Conservation (phyloP, 2,797 vertebrate genomes). For the Poeciliopsis turneri region DNA sequence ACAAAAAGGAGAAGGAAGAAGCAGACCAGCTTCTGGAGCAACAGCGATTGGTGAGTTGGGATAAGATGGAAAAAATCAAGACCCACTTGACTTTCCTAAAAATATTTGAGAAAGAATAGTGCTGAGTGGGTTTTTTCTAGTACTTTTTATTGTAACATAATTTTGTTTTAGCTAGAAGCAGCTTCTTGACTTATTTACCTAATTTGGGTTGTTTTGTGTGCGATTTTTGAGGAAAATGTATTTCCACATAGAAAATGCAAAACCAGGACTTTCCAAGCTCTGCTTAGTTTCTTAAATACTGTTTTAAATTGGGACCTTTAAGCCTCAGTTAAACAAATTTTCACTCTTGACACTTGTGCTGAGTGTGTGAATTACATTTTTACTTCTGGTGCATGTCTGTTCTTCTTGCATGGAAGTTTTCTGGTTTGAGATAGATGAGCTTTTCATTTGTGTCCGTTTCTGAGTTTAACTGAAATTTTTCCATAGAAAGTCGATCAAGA, state of each 20-base stretch:
- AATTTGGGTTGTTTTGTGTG: constrained; percentile 41
- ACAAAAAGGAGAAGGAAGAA: constrained; percentile 99
- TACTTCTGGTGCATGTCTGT: constrained; percentile 89
- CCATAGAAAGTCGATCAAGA: constrained; percentile 63
- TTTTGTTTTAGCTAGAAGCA: not conserved
- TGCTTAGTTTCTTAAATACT: constrained; percentile 37
- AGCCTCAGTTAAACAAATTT: constrained; percentile 90
- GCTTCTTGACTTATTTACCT: constrained; percentile 18
- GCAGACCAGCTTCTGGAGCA: constrained; percentile 98
- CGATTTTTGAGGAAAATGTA: constrained; percentile 34
- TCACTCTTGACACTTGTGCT: constrained; percentile 74
- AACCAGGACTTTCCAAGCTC: constrained; percentile 47
- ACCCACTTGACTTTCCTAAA: constrained; percentile 23
- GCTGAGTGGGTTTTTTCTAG: constrained; percentile 25
- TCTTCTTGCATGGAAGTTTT: constrained; percentile 88
- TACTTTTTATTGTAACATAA: constrained; percentile 14
- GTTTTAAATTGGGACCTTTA: constrained; percentile 81
- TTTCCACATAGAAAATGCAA: constrained; percentile 28
- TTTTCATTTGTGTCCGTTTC: constrained; percentile 50
- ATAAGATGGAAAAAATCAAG: constrained; percentile 22
- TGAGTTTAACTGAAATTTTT: constrained; percentile 62
- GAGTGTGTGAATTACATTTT: constrained; percentile 71
- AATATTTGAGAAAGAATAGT: constrained; percentile 10
- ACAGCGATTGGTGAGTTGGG: constrained; percentile 93
- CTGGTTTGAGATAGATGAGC: constrained; percentile 70